Evolutionary conservation across 2,888 invertebrate species (phyloP).

Genomic region (Ophonus ardosiacus): DNA sequence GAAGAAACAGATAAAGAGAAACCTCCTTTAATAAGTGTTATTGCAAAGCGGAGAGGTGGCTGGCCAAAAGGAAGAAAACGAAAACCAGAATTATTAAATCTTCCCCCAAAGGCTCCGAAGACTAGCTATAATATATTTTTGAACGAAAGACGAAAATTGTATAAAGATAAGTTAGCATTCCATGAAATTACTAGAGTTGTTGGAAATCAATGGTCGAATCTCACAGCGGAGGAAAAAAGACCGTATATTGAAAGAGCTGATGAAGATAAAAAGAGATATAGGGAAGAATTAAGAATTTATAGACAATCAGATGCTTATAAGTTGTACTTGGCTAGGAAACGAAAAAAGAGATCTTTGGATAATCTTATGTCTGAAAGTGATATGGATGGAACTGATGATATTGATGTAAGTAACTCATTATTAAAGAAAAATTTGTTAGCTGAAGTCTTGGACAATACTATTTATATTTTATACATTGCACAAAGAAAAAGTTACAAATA

Average conservation of each 20-base stretch:
- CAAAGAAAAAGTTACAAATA: too few relatives aligned
- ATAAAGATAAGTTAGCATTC: conserved; percentile 78
- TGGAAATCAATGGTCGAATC: conserved; percentile 79
- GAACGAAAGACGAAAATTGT: conserved; percentile 78
- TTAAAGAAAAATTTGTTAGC: neutral
- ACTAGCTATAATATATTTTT: conserved; percentile 79
- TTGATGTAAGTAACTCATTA: conserved; percentile 74
- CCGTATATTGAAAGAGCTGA: conserved; percentile 78
- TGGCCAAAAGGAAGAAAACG: conserved; percentile 81
- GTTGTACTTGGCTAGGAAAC: conserved; percentile 77
- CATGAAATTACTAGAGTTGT: conserved; percentile 79
- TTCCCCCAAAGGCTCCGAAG: conserved; percentile 79
- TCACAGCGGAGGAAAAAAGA: conserved; percentile 77
- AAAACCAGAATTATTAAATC: conserved; percentile 76
- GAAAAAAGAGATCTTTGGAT: conserved; percentile 74
- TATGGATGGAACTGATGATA: conserved; percentile 78
- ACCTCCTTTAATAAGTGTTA: neutral
- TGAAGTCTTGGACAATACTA: too few relatives aligned
- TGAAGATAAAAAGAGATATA: conserved; percentile 78
- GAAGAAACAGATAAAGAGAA: conserved; percentile 54
- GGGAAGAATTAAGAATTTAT: conserved; percentile 78
- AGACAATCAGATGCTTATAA: conserved; percentile 79
- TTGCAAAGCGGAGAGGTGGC: conserved; percentile 77
- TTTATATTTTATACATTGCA: neutral
- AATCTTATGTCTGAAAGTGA: conserved; percentile 76